phyloP scores from a whole-genome alignment of 1,140 invertebrate genomes.

The Pseudomyrmex gracilis region DNA sequence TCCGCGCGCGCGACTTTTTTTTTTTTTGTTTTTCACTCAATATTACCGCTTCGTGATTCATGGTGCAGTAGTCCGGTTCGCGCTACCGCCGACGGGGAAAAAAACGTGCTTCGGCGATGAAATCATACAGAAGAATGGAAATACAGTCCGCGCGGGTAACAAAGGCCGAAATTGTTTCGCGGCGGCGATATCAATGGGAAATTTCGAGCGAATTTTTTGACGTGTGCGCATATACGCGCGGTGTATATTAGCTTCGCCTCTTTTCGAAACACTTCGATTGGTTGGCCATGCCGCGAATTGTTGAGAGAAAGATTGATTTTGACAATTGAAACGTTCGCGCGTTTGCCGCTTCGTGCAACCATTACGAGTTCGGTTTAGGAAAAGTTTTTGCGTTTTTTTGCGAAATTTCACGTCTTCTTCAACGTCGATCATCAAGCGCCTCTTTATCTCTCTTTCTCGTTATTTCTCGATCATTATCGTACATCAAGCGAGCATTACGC shows the following conservation, averaged over 20 bases:
- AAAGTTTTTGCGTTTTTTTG: no score
- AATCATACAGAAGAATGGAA: conserved; percentile 9
- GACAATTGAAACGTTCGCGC: no score
- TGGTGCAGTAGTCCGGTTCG: not conserved
- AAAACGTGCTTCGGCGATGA: not conserved
- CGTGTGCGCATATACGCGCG: not conserved
- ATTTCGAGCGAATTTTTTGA: conserved; percentile 40
- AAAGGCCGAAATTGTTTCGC: conserved; percentile 19
- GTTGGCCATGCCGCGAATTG: no score
- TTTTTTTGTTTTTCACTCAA: no score
- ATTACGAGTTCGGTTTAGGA: not conserved
- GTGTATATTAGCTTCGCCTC: not conserved
- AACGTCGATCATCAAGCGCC: no score
- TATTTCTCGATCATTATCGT: conserved; percentile 45
- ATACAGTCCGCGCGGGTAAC: conserved; percentile 1
- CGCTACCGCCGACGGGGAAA: not conserved
- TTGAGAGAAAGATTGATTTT: no score
- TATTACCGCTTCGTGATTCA: not conserved
- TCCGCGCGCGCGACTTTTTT: no score
- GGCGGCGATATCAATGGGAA: conserved; percentile 32
- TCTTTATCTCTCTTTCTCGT: not conserved
- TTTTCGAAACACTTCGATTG: no score
- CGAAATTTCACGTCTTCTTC: no score
- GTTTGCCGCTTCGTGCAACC: no score
- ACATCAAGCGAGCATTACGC: conserved; percentile 39